Evolutionary conservation across 2,113 vertebrate species (phyloP), one percentile per base, ranked within the genome.

Genomic region (Megaceryle maxima): DNA sequence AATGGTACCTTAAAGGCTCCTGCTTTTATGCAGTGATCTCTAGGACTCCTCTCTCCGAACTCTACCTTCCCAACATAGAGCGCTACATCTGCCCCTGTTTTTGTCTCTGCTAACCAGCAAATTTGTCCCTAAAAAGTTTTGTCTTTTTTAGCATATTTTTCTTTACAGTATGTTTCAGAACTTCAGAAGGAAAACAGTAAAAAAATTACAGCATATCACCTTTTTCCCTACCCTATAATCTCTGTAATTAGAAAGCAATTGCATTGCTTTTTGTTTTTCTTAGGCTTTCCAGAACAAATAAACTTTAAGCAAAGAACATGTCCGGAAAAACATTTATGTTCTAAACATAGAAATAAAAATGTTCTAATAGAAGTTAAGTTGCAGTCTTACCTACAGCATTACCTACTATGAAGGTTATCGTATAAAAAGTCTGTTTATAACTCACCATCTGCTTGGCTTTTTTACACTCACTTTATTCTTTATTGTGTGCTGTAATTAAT

Each of bases 401-500:
- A 79, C 87, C 92, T 88, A 16, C 93, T 91, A 82, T 94, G 96
- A 97, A 96, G 96, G 95, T 97, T 97, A 94, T 89, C 83, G 81
- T 78, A 95, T 94, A 75, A 96, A 95, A 95, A 91, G 37, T 81
- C 90, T 97, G 88, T 91, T 97, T 97, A 95, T 94, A 94, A 90
- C 39, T 70, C 60, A 94, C 96, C 96, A 97, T 97, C 96, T 97
- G 97, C 70, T 95, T 90, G 69, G 66, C 51, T 96, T 95, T 94
- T 92, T 93, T 96, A 85, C 41, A 92, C 63, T 92, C 2, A 0
- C 66, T 96, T 94, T 92, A 73, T 94, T 94, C 86, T 95, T 94
- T 62, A 88, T 44, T 90, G 85, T 89, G 86, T 90, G 94, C 79
- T 87, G 63, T 94, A 97, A 97, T 97, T 97, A 96, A 97, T 95